Percentiles rank a stretch among this genome's conserved stretches.
phyloP scores from a whole-genome alignment of 2,888 invertebrate genomes.

The Pachymerium ferrugineum region DNA sequence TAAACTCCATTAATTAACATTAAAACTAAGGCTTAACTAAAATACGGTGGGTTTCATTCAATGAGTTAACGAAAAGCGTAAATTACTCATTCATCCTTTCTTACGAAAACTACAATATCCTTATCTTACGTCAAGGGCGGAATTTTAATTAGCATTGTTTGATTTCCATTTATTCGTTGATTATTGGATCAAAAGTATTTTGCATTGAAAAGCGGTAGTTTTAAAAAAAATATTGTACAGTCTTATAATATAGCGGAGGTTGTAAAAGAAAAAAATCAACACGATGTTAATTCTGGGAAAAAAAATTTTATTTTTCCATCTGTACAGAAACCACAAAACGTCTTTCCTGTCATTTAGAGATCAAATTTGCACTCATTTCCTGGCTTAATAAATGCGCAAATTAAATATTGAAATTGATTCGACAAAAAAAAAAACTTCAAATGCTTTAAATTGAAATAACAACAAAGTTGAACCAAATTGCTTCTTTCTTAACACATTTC shows the following conservation, averaged over 20 bases:
- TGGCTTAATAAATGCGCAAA: slow-evolving; percentile 9
- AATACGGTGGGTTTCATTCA: too few relatives aligned
- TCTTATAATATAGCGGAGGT: neutral
- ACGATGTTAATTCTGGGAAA: neutral
- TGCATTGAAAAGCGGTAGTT: neutral
- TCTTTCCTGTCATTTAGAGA: slow-evolving; percentile 3
- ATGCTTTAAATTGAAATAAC: too few relatives aligned
- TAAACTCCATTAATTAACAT: too few relatives aligned
- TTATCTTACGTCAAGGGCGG: too few relatives aligned
- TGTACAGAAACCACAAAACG: neutral
- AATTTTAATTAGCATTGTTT: too few relatives aligned
- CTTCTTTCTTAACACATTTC: too few relatives aligned
- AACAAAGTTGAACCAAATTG: too few relatives aligned
- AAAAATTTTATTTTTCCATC: neutral
- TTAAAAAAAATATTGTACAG: neutral
- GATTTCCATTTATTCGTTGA: too few relatives aligned
- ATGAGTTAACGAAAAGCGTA: neutral
- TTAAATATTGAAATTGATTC: neutral
- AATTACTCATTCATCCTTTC: neutral
- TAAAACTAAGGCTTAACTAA: too few relatives aligned
- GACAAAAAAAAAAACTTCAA: too few relatives aligned
- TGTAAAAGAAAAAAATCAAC: neutral
- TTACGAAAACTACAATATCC: neutral
- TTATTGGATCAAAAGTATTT: too few relatives aligned
- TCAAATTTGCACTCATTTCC: neutral